phyloP scores from a whole-genome alignment of 2,113 vertebrate genomes.

The Scophthalmus maximus region DNA sequence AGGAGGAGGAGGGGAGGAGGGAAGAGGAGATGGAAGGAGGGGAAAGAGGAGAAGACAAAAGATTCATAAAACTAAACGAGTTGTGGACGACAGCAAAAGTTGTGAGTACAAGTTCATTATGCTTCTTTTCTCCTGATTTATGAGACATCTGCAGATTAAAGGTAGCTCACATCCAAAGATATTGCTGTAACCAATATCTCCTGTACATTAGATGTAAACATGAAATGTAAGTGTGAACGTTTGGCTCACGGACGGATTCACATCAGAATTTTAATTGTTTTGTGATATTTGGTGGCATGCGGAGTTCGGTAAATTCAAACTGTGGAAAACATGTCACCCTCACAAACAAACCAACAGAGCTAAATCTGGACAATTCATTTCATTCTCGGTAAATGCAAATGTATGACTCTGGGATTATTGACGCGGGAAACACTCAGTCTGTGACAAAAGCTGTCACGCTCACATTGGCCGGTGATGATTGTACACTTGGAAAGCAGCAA shows the following conservation, averaged over 20 bases:
- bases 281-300: slow-evolving; percentile 12
- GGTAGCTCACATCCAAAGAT: slow-evolving; percentile 26
- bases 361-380: slow-evolving; percentile 25
- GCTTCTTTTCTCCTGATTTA: slow-evolving; percentile 44
- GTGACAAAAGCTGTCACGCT: slow-evolving; percentile 15
- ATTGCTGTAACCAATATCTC: neutral
- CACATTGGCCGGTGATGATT: slow-evolving; percentile 11
- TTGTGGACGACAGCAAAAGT: slow-evolving; percentile 74
- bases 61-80: slow-evolving; percentile 73
- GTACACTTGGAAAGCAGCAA: slow-evolving; percentile 34
- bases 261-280: neutral
- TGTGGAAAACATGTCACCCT: slow-evolving; percentile 25
- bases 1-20: slow-evolving; percentile 47
- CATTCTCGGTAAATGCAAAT: slow-evolving; percentile 34
- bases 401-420: slow-evolving; percentile 23
- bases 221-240: neutral
- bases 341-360: slow-evolving; percentile 15
- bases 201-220: slow-evolving; percentile 18
- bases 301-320: slow-evolving; percentile 6
- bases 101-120: slow-evolving; percentile 75
- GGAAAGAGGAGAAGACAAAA: slow-evolving; percentile 75
- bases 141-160: slow-evolving; percentile 21
- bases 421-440: slow-evolving; percentile 16
- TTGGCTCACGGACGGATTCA: slow-evolving; percentile 7
- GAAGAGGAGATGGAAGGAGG: slow-evolving; percentile 61